Conservation (phyloP, 2,113 vertebrate genomes). For the Syngnathus scovelli region DNA sequence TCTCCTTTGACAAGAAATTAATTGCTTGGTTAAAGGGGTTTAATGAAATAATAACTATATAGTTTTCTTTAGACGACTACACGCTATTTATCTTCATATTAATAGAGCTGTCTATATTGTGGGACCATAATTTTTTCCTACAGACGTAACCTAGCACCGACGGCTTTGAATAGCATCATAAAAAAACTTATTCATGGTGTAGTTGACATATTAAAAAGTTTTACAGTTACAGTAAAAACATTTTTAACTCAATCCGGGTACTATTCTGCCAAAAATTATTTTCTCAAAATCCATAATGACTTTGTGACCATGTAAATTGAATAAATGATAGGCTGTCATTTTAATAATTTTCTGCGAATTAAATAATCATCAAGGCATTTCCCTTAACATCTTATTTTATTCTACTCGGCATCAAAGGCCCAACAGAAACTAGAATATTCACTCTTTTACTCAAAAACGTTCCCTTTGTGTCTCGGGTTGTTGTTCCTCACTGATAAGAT, state of each 20-base stretch:
- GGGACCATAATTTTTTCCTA: too few species aligned
- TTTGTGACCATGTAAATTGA: conserved; percentile 28
- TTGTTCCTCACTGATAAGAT: conserved; percentile 57
- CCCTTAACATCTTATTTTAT: conserved; percentile 10
- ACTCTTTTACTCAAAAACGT: neutral
- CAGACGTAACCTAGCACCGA: too few species aligned
- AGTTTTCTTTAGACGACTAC: neutral
- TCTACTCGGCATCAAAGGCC: conserved; percentile 14
- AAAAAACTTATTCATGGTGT: too few species aligned
- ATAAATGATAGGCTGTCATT: conserved; percentile 32
- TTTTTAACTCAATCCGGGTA: neutral
- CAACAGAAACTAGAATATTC: neutral
- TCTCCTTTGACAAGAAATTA: neutral
- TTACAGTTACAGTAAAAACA: neutral
- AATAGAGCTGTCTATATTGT: too few species aligned
- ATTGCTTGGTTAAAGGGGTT: neutral
- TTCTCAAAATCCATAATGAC: neutral
- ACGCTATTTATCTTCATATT: too few species aligned
- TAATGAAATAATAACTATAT: neutral
- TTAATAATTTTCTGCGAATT: conserved; percentile 28
- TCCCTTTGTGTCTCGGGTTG: conserved; percentile 37
- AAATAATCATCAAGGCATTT: conserved; percentile 26
- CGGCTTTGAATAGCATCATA: too few species aligned
- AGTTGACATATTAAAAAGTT: too few species aligned
- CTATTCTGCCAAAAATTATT: neutral